These are phyloP conservation scores for Catocala sponsa DNA, from an alignment of 2,888 invertebrate genomes.

Conservation along the genomic window DNA sequence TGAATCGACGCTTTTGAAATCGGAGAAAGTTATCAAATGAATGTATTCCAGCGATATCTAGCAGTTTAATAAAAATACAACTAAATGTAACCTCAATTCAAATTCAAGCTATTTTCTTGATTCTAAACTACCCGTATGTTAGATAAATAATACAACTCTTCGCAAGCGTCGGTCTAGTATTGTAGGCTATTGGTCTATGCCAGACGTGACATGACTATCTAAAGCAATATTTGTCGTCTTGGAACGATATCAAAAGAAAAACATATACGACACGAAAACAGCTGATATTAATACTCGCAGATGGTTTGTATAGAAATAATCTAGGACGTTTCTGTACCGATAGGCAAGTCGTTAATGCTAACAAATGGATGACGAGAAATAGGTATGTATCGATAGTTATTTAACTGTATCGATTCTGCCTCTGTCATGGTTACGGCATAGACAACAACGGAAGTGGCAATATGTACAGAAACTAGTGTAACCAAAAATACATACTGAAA, in stretches of 20 bases:
- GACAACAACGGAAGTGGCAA: too few relatives aligned
- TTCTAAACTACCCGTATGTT: constrained; percentile 42
- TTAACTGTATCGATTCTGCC: too few relatives aligned
- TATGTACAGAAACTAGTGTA: too few relatives aligned
- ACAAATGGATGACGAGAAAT: too few relatives aligned
- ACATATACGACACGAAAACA: constrained; percentile 6
- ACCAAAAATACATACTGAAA: too few relatives aligned
- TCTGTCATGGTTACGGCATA: too few relatives aligned
- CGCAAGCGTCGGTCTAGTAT: constrained; percentile 45
- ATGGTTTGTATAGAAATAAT: constrained; percentile 31
- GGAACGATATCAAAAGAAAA: constrained; percentile 51
- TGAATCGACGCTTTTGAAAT: too few relatives aligned
- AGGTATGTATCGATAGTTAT: too few relatives aligned
- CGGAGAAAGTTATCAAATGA: too few relatives aligned
- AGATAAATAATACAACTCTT: constrained; percentile 58
- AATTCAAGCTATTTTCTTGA: background rate
- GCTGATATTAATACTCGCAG: constrained; percentile 36
- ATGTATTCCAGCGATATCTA: too few relatives aligned
- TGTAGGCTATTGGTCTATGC: constrained; percentile 39
- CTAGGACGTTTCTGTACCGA: constrained; percentile 12
- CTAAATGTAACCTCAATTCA: background rate
- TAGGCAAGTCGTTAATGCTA: constrained; percentile 15
- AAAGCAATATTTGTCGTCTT: constrained; percentile 56
- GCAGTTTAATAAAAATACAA: too few relatives aligned
- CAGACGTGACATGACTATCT: constrained; percentile 52